Conservation (phyloP, 2,113 vertebrate genomes). For the Ariopsis seemanni region DNA sequence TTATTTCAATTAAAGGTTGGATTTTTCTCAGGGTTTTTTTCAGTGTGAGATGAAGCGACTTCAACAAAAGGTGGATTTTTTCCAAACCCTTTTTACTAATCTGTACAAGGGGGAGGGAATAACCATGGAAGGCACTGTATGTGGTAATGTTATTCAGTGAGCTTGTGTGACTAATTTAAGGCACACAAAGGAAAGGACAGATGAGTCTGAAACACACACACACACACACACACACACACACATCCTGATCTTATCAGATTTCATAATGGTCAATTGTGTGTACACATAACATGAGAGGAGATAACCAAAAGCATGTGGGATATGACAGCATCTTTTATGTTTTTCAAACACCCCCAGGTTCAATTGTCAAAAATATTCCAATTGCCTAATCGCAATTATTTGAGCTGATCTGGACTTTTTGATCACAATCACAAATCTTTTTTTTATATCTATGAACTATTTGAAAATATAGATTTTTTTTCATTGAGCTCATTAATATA, state of each 20-base stretch:
- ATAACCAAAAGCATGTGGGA: constrained; percentile 8
- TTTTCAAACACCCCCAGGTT: neutral
- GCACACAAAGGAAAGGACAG: neutral
- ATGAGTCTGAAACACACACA: neutral
- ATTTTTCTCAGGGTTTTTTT: no score
- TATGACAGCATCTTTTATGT: neutral
- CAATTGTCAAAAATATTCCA: neutral
- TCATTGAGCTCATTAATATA: neutral
- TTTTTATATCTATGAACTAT: no score
- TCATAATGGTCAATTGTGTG: neutral
- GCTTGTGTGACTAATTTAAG: neutral
- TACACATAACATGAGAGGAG: neutral
- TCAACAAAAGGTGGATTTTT: no score
- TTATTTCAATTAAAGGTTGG: no score
- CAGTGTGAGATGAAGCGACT: no score
- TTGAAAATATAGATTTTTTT: neutral
- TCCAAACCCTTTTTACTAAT: no score
- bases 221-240: neutral
- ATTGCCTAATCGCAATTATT: neutral
- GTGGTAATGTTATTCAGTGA: neutral
- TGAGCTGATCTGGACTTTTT: neutral
- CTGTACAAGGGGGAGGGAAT: no score
- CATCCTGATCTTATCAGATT: constrained; percentile 6
- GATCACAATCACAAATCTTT: neutral
- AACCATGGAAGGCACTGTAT: neutral